Base-by-base conservation (phyloP, 2,113 vertebrate genomes). In the Butorides virescens region DNA sequence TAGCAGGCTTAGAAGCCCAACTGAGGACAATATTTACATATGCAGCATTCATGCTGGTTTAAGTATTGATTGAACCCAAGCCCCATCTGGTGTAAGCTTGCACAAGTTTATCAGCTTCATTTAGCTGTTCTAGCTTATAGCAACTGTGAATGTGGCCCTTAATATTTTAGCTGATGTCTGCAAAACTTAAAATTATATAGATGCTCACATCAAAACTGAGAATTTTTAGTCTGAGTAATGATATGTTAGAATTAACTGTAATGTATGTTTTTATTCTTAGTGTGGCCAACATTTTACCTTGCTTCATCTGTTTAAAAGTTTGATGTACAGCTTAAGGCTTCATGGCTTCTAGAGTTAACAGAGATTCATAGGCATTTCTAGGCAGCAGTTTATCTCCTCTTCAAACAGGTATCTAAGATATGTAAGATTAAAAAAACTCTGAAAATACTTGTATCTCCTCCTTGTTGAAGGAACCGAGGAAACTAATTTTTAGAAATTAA, bases 141-240 rank as follows among this genome's bases (percentile, higher is more conserved):
- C 59, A 94, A 76, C 63, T 80, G 77, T 79, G 87, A 88, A 79
- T 76, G 9, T 86, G 71, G 78, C 58, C 85, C 71, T 73, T 93
- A 76, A 76, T 86, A 77, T 76, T 94, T 49, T 87, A 95, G 85
- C 74, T 90, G 81, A 95, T 66, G 55, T 88, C 87, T 91, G 78
- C 87, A 90, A 91, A 95, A 87, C 70, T 79, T 76, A 11, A 42
- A 67, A 58, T 55, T 50, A 25, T 42, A 7, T 85, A 55, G 66
- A 34, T 83, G 39, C 44, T 88, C 30, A 42, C 21, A 73, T 83
- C 72, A 80, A 92, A 93, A 66, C 12, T 13, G 61, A 7, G 30
- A 58, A 59, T 50, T 89, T 93, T 91, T 63, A 71, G 25, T 71
- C 14, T 66, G 50, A 86, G 37, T 58, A 67, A 86, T 65, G 30